These are phyloP conservation scores for Xiphydria camelus DNA, from an alignment of 2,888 invertebrate genomes.

Conservation along the genomic window DNA sequence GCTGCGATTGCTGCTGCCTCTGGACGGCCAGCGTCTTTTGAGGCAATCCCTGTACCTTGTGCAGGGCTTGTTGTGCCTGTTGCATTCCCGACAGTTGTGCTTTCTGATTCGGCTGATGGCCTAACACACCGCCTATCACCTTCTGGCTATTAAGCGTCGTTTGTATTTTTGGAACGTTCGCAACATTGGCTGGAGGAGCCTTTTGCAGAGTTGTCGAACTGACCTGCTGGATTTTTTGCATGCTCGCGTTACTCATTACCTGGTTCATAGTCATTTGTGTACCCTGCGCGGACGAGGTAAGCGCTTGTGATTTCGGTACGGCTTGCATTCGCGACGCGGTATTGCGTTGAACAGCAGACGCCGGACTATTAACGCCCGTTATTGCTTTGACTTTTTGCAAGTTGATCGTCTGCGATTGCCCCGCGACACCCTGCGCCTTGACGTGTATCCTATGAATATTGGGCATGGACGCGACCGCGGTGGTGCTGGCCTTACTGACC, in stretches of 20 bases:
- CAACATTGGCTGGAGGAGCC: conserved; percentile 20
- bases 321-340: conserved; percentile 36
- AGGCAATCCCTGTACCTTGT: conserved; percentile 34
- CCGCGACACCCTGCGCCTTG: conserved; percentile 31
- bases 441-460: conserved; percentile 44
- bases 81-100: conserved; percentile 20
- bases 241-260: conserved; percentile 33
- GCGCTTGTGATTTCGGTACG: conserved; percentile 35
- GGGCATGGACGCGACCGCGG: conserved; percentile 27
- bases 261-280: conserved; percentile 37
- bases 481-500: conserved; percentile 23
- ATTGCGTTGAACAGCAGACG: conserved; percentile 31
- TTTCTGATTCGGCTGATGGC: conserved; percentile 34
- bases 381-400: conserved; percentile 42
- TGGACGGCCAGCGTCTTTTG: conserved; percentile 35
- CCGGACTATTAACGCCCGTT: conserved; percentile 24
- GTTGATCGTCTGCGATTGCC: conserved; percentile 34
- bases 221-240: conserved; percentile 34
- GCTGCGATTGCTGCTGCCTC: conserved; percentile 28
- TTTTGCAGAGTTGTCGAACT: conserved; percentile 26
- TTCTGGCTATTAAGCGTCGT: conserved; percentile 38
- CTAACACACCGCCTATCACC: conserved; percentile 24
- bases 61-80: conserved; percentile 25
- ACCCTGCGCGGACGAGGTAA: conserved; percentile 22
- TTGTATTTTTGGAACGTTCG: conserved; percentile 21